Base-by-base conservation (phyloP, 1,140 invertebrate genomes). In the Panonychus citri region DNA sequence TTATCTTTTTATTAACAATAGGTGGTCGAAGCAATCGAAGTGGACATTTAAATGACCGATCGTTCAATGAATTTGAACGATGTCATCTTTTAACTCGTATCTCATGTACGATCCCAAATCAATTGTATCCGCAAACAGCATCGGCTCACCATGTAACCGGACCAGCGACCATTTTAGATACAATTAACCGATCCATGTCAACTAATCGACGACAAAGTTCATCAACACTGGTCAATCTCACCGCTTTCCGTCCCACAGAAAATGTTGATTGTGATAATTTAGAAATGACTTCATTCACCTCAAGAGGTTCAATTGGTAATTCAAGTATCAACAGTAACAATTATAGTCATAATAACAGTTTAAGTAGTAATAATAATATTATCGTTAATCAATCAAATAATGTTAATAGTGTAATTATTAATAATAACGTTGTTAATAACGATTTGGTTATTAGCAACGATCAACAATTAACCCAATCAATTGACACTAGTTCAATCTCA, bases 211-310 rank as follows among this genome's bases (percentile, higher is more conserved):
- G 21, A 10, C 43, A 46, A 46, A 46, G n/a, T 46, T 52, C 43
- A 26, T 50, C 46, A 37, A 56, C 55, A 26, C 21, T 56, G 21
- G 46, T 56, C n/a, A 56, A 56, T 40, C 13, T 56, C 28, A 21
- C 26, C 4, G 55, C 55, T 25, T 56, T 56, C 21, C 17, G 55
- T 26, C 25, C 27, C 8, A 28, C 10, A 26, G 30, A 39, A 15
- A 39, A 52, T n/a, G n/a, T n/a, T n/a, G n/a, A n/a, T 26, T n/a
- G 26, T 27, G 50, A 52, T 26, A 52, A 37, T 52, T 85, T 19
- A 70, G 69, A 37, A 81, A 78, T 62, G 82, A 83, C 10, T 70
- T 70, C 37, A 74, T 83, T 30, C 66, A 75, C 7, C 19, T 24
- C 43, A 10, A 15, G 43, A n/a, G 3, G 43, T 21, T 46, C 43